Base-by-base conservation (phyloP, 2,113 vertebrate genomes). In the Phainopepla nitens region DNA sequence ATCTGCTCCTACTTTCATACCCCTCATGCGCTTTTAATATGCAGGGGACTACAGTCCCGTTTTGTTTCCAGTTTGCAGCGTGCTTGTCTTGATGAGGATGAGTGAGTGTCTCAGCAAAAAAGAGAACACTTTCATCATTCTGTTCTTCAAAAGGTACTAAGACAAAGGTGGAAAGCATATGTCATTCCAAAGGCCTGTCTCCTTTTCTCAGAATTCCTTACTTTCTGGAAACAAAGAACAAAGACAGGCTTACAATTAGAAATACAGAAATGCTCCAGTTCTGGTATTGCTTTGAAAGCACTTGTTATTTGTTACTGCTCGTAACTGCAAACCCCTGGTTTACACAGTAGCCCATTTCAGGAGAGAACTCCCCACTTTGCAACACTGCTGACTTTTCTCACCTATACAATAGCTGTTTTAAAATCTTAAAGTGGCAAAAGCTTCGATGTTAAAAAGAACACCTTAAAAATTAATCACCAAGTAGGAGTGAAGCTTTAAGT, bases 61-160 rank as follows among this genome's bases (percentile, higher is more conserved):
- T 96, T 97, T 92, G 87, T 93, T 92, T 72, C 57, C 72, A 65
- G 31, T 94, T 94, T 94, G 68, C 80, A 69, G 57, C 28, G 11
- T 82, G 44, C 72, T 84, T 84, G 86, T 93, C 60, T 78, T 92
- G 90, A 90, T 51, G 65, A 66, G 49, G n/a, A 76, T 23, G 42
- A 92, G n/a, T 49, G 61, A 62, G 56, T 70, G 79, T 72, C 61
- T 90, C 88, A 78, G 88, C 53, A 61, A 50, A 51, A 82, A 78
- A 78, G n/a, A 75, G 66, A 29, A 2, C 10, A 36, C 80, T 88
- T 88, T 83, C 82, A 90, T 80, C 71, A 35, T 75, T 83, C 77
- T 87, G 35, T 31, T 84, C 69, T 93, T 82, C 88, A 60, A 61
- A 95, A 75, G 33, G 25, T 64, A 45, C 54, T 56, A 36, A 70